These are phyloP conservation scores for Theonella swinhoei DNA, from an alignment of 37 sponge, comb jelly and placozoan genomes.

Conservation along the genomic window DNA sequence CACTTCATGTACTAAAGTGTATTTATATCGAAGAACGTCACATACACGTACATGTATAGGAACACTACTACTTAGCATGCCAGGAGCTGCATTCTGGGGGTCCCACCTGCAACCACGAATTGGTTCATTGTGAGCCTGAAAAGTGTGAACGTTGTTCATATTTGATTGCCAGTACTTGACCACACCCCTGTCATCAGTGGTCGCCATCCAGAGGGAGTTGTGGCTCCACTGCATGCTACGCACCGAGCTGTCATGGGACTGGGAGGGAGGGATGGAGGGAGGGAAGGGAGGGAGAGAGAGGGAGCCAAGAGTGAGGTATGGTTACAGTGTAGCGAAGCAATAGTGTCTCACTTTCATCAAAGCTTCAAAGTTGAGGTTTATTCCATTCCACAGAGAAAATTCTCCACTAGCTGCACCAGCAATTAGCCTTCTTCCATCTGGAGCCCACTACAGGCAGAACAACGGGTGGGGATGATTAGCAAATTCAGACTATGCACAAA, in stretches of 20 bases:
- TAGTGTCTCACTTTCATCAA: constrained; percentile 88
- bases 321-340: too few relatives aligned
- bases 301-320: background rate
- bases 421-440: constrained; percentile 93
- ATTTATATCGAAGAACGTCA: too few relatives aligned
- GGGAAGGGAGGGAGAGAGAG: background rate
- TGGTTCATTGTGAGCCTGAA: constrained; percentile 95
- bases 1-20: too few relatives aligned
- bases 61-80: background rate
- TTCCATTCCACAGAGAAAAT: constrained; percentile 96
- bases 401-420: constrained; percentile 96
- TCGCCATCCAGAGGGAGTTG: constrained; percentile 90
- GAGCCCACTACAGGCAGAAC: constrained; percentile 82
- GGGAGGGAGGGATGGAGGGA: background rate
- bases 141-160: constrained; percentile 95
- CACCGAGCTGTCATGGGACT: constrained; percentile 94
- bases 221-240: constrained; percentile 94
- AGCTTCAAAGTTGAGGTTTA: constrained; percentile 94
- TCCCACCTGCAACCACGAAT: constrained; percentile 85
- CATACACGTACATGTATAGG: background rate
- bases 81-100: background rate
- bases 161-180: constrained; percentile 99
- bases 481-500: too few relatives aligned
- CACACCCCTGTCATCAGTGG: constrained; percentile 87
- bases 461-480: background rate